Conservation (phyloP, 1,140 invertebrate species). For the Spodoptera frugiperda region DNA sequence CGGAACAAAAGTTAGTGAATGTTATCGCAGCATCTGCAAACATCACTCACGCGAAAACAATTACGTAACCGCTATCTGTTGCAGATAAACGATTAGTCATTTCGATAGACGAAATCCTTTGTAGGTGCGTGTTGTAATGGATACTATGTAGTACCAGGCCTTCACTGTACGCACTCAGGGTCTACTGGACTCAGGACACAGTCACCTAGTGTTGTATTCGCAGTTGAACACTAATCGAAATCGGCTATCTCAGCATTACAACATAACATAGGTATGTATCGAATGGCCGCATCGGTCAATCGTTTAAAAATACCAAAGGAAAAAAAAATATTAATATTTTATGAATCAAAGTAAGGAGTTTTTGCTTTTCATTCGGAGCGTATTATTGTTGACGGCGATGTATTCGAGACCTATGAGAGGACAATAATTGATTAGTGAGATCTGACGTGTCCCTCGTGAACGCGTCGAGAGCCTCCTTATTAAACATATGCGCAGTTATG, state of each 20-base stretch:
- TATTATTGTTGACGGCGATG: constrained; percentile 30
- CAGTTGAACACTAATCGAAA: no score
- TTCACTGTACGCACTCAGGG: no score
- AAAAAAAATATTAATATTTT: constrained; percentile 37
- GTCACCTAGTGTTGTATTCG: no score
- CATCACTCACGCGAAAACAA: constrained; percentile 35
- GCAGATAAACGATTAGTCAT: constrained; percentile 45
- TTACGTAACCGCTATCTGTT: constrained; percentile 28
- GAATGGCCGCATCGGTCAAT: not conserved
- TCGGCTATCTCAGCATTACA: no score
- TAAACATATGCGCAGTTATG: constrained; percentile 24
- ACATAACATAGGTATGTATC: not conserved
- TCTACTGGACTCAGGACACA: no score
- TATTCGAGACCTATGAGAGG: constrained; percentile 54
- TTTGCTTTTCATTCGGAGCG: constrained; percentile 43
- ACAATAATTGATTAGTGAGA: constrained; percentile 63
- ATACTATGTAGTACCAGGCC: no score
- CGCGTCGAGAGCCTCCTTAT: constrained; percentile 50
- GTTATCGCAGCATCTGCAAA: constrained; percentile 6
- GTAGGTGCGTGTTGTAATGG: constrained; percentile 5
- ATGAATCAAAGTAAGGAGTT: constrained; percentile 39
- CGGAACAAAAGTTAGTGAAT: no score
- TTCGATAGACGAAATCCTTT: constrained; percentile 23
- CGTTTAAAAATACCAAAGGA: constrained; percentile 18
- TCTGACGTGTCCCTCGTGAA: constrained; percentile 49